Conservation (phyloP, 2,888 invertebrate genomes). For the Sinotaia quadrata region DNA sequence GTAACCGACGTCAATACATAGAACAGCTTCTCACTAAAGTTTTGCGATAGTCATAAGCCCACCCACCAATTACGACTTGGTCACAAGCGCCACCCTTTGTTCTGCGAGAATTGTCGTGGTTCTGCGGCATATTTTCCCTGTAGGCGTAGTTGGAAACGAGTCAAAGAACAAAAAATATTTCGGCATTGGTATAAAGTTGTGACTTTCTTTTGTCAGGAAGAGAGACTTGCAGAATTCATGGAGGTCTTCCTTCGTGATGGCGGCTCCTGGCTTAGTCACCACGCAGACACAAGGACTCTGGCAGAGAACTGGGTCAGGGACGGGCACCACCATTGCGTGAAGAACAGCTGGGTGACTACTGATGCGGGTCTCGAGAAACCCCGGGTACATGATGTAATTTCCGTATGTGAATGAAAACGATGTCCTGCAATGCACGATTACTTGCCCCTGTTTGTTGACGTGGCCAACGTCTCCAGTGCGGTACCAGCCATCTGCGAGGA, state of each 20-base stretch:
- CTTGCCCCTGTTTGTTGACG: constrained; percentile 13
- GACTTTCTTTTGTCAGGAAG: constrained; percentile 18
- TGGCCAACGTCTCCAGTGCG: constrained; percentile 40
- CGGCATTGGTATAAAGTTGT: constrained; percentile 34
- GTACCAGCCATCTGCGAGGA: constrained; percentile 38
- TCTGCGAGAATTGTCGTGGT: constrained; percentile 23
- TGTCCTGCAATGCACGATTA: constrained; percentile 33
- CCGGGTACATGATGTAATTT: constrained; percentile 38
- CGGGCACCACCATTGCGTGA: constrained; percentile 35
- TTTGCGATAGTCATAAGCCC: too few relatives aligned
- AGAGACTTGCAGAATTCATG: constrained; percentile 19
- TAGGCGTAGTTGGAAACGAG: constrained; percentile 29
- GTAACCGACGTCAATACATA: too few relatives aligned
- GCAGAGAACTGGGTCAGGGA: constrained; percentile 34
- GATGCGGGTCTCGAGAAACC: constrained; percentile 37
- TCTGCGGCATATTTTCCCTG: constrained; percentile 35
- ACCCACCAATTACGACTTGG: too few relatives aligned
- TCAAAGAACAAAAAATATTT: constrained; percentile 34
- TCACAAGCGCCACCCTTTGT: not conserved
- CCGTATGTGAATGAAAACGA: constrained; percentile 37
- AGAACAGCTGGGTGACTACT: constrained; percentile 18
- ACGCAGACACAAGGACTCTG: constrained; percentile 41
- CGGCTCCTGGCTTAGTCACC: constrained; percentile 9
- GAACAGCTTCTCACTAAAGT: not conserved
- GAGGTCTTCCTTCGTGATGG: constrained; percentile 18